Conservation (phyloP, 2,888 invertebrate species). For the Saturnia pavonia region DNA sequence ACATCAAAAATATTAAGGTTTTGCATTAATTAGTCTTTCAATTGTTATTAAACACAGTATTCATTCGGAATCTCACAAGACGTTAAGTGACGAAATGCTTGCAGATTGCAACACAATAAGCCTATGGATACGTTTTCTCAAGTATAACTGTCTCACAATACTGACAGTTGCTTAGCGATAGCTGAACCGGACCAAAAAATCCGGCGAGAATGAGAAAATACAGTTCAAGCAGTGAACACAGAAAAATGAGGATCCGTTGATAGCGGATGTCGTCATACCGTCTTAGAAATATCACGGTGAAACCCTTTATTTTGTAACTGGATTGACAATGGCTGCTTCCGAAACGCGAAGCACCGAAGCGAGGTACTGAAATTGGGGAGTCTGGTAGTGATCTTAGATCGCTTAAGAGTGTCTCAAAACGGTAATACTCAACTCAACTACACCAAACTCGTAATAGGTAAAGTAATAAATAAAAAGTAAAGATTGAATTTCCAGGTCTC, state of each 20-base stretch:
- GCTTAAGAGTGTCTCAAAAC: not conserved
- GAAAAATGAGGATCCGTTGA: not conserved
- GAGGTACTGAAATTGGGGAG: not conserved
- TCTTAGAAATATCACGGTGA: not conserved
- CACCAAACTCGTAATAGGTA: not conserved
- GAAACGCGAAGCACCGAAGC: not conserved
- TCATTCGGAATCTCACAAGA: not conserved
- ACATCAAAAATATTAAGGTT: not conserved
- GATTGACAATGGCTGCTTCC: not conserved
- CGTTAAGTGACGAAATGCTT: no score
- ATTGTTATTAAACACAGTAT: not conserved
- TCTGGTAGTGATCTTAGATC: not conserved
- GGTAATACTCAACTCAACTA: no score
- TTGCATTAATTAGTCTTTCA: not conserved
- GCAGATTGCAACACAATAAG: not conserved
- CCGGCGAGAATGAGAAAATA: not conserved
- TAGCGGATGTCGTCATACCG: not conserved
- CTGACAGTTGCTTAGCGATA: not conserved
- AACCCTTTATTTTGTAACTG: not conserved
- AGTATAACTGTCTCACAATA: not conserved
- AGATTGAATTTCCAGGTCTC: constrained; percentile 46
- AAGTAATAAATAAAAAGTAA: not conserved
- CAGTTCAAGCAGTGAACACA: not conserved
- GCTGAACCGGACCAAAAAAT: not conserved
- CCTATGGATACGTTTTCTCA: not conserved